Evolutionary conservation across 2,888 invertebrate genomes (phyloP).

Genomic region (Calliphora vomitoria): DNA sequence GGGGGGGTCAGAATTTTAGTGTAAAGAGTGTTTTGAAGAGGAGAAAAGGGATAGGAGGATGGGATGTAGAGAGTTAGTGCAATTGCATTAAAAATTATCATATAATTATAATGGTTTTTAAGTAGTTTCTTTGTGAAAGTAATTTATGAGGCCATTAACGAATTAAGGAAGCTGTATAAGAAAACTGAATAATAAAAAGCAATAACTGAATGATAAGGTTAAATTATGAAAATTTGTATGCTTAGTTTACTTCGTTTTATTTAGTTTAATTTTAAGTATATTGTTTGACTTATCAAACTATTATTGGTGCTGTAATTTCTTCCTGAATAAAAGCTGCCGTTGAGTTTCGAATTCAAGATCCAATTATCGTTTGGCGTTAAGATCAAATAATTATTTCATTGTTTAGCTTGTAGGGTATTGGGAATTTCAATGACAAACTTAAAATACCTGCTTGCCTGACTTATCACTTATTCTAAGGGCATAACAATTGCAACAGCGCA

Average conservation of each 20-base stretch:
- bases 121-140: background rate
- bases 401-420: background rate
- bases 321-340: no score
- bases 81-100: conserved; percentile 6
- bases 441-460: background rate
- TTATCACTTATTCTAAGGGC: background rate
- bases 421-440: background rate
- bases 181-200: no score
- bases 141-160: background rate
- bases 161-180: background rate
- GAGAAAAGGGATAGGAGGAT: background rate
- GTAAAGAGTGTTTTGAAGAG: background rate
- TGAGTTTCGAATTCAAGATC: no score
- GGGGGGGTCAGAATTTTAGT: background rate
- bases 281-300: no score
- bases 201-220: no score
- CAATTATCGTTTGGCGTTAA: no score
- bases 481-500: background rate
- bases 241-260: no score
- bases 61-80: background rate
- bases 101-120: conserved; percentile 32
- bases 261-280: no score
- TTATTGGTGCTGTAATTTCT: no score
- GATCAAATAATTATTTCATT: no score
- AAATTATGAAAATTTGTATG: no score